Conservation (phyloP, 2,888 invertebrate genomes). For the Eumerus sabulonum region DNA sequence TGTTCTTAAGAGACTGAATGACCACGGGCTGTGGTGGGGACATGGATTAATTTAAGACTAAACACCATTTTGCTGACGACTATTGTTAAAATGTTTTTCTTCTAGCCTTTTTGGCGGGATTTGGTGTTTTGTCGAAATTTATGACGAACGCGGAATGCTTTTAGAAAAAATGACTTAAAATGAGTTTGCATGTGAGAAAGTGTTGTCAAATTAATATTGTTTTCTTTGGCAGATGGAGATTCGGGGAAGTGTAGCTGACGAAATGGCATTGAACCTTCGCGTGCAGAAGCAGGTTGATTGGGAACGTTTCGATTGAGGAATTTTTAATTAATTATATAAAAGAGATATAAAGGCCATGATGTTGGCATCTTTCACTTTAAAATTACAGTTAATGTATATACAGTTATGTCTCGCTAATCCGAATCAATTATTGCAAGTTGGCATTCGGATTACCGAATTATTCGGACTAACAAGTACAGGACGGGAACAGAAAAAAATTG, state of each 20-base stretch:
- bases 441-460: too few relatives aligned
- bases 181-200: conserved; percentile 26
- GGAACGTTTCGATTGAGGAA: too few relatives aligned
- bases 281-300: neutral
- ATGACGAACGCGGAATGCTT: conserved; percentile 34
- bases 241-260: neutral
- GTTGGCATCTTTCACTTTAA: too few relatives aligned
- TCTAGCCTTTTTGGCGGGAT: too few relatives aligned
- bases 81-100: conserved; percentile 4
- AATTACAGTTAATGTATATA: too few relatives aligned
- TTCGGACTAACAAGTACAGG: too few relatives aligned
- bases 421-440: too few relatives aligned
- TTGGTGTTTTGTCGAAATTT: conserved; percentile 16
- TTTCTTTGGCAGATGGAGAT: conserved; percentile 1
- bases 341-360: too few relatives aligned
- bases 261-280: conserved; percentile 25
- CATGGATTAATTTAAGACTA: conserved; percentile 20
- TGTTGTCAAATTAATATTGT: neutral
- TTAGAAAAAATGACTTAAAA: conserved; percentile 7
- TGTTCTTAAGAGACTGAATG: neutral
- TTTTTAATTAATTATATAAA: too few relatives aligned
- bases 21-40: neutral
- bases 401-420: too few relatives aligned
- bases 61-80: conserved; percentile 27
- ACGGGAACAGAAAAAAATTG: too few relatives aligned